Conservation (phyloP, 2,888 invertebrate genomes). For the Hypena proboscidalis region DNA sequence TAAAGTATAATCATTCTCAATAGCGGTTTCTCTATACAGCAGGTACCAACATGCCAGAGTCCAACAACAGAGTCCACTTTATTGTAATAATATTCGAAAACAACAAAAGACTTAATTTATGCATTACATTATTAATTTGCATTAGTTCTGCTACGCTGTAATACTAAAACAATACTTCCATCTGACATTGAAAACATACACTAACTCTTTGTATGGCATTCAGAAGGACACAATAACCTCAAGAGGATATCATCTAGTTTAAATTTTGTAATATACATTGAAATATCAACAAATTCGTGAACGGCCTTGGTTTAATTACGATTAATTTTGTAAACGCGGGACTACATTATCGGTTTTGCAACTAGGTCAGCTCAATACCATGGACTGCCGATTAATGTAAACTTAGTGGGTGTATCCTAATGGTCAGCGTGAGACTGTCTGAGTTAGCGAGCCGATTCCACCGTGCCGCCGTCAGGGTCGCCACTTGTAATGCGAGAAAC, state of each 20-base stretch:
- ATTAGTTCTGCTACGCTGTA: slow-evolving; percentile 3
- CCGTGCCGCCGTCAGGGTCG: slow-evolving; percentile 31
- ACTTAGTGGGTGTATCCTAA: slow-evolving; percentile 81
- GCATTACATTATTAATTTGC: too few relatives aligned
- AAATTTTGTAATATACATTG: slow-evolving; percentile 16
- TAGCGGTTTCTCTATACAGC: too few relatives aligned
- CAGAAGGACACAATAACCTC: slow-evolving; percentile 4
- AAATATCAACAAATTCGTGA: slow-evolving; percentile 4
- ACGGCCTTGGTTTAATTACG: slow-evolving; percentile 26
- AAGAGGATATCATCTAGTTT: slow-evolving; percentile 21
- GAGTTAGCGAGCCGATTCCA: slow-evolving; percentile 27
- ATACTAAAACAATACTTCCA: slow-evolving; percentile 7
- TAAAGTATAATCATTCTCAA: too few relatives aligned
- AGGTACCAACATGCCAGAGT: too few relatives aligned
- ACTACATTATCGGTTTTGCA: slow-evolving; percentile 61
- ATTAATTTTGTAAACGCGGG: slow-evolving; percentile 32
- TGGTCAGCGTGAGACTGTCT: slow-evolving; percentile 71
- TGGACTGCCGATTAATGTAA: slow-evolving; percentile 65
- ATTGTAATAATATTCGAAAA: too few relatives aligned
- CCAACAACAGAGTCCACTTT: too few relatives aligned
- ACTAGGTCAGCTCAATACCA: slow-evolving; percentile 70
- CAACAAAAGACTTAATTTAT: too few relatives aligned
- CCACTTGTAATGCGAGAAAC: slow-evolving; percentile 9
- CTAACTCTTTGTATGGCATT: slow-evolving; percentile 3
- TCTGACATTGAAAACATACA: slow-evolving; percentile 8